Base-by-base conservation (phyloP, 2,797 vertebrate genomes). In the Sebastes glaucus region DNA sequence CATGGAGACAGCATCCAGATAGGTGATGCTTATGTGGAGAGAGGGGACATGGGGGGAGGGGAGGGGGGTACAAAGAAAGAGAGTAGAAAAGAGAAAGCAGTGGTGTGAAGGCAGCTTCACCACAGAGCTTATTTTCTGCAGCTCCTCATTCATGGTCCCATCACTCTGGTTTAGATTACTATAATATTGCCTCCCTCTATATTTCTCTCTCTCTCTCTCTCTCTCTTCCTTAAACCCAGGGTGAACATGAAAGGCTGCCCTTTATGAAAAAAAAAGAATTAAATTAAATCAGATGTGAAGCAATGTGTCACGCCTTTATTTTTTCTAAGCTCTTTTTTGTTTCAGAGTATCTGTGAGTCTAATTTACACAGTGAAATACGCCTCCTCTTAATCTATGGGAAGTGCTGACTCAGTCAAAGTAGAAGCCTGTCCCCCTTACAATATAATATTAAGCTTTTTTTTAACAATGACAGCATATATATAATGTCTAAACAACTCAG, bases 1-100 rank as follows among this genome's bases (percentile, higher is more conserved):
- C 92, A 95, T 93, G 93, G 95, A 94, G 92, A 95, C 92, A 70
- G 82, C 76, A 93, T 88, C 84, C 78, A 88, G 84, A 71, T 64
- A 76, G 87, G 65, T 77, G 81, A 86, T 83, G 88, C 73, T 87
- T 77, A 82, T 71, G 27, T 71, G 64, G 71, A 62, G 38, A 68
- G 68, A 68, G 56, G 42, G 30, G 42, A 32, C 46, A 38, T 46
- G 66, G 33, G 22, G 72, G 22, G 46, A 28, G 33, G 52, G 16
- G 70, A 33, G 22, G 71, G 76, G 63, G 38, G 52, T 38, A 16
- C 18, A 74, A 60, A 57, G 57, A 80, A 71, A 69, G 49, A 53
- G 62, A 71, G 52, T 16, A 62, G 27, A 52, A 79, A 81, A 71
- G 57, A 78, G 60, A 79, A 55, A 81, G 77, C 77, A 75, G 76